Conservation (phyloP, 2,888 invertebrate genomes). For the Junonia oenone region DNA sequence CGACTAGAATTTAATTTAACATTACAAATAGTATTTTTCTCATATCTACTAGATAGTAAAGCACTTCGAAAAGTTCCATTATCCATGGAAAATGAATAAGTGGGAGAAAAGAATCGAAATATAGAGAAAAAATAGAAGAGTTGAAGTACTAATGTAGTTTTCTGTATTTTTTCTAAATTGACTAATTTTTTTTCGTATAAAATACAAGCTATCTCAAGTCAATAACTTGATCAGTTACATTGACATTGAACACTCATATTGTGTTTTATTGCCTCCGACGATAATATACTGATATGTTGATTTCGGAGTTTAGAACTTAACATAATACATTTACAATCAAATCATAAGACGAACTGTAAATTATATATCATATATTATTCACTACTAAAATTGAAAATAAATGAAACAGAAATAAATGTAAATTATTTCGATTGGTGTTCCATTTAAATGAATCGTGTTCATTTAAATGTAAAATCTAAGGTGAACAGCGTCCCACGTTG, state of each 20-base stretch:
- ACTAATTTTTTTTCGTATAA: constrained; percentile 42
- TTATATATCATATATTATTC: background rate
- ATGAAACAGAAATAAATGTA: background rate
- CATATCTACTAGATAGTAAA: constrained; percentile 78
- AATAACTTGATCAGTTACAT: background rate
- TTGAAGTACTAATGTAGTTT: constrained; percentile 26
- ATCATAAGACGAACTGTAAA: background rate
- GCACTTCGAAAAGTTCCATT: constrained; percentile 76
- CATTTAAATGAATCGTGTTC: constrained; percentile 37
- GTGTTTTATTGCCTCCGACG: constrained; percentile 62
- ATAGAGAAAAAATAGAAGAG: constrained; percentile 12
- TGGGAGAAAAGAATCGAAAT: background rate
- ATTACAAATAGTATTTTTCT: constrained; percentile 68
- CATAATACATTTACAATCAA: background rate
- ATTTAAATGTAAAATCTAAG: constrained; percentile 41
- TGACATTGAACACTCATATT: constrained; percentile 33
- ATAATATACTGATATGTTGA: constrained; percentile 67
- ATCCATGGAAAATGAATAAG: constrained; percentile 44
- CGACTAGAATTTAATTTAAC: constrained; percentile 64
- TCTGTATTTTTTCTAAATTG: constrained; percentile 61
- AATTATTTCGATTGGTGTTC: constrained; percentile 26
- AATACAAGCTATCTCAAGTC: constrained; percentile 7
- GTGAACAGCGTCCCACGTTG: constrained; percentile 69
- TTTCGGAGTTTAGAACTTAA: constrained; percentile 38
- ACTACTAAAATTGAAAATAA: background rate